Conservation (phyloP, 2,888 invertebrate species). For the Horisme vitalbata region DNA sequence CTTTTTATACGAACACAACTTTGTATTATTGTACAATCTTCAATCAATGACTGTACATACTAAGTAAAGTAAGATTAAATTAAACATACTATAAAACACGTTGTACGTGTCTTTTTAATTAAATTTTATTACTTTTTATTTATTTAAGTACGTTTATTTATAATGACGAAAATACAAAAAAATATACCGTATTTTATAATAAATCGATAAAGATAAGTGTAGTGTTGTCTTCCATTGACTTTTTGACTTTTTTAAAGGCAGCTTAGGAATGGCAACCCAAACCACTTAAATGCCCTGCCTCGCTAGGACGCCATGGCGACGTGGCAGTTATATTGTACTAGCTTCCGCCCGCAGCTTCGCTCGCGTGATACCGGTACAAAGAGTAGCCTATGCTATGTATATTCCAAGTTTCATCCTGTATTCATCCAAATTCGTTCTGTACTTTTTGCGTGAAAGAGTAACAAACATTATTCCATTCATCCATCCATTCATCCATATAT, state of each 20-base stretch:
- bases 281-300: too few relatives aligned
- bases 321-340: too few relatives aligned
- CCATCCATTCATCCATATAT: too few relatives aligned
- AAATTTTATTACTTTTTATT: conserved; percentile 72
- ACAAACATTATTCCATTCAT: too few relatives aligned
- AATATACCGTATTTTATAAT: conserved; percentile 79
- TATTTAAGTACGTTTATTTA: conserved; percentile 79
- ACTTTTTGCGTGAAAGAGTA: too few relatives aligned
- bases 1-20: conserved; percentile 71
- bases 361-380: too few relatives aligned
- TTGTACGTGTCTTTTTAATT: conserved; percentile 73
- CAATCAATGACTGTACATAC: conserved; percentile 77
- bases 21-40: conserved; percentile 64
- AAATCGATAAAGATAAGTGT: conserved; percentile 72
- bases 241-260: conserved; percentile 9
- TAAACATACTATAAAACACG: conserved; percentile 78
- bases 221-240: conserved; percentile 63
- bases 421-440: too few relatives aligned
- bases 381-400: too few relatives aligned
- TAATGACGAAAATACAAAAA: conserved; percentile 74
- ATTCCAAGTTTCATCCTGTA: too few relatives aligned
- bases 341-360: too few relatives aligned
- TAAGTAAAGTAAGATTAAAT: conserved; percentile 80
- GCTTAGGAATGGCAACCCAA: conserved; percentile 9
- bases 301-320: too few relatives aligned